Conservation (phyloP, 2,888 invertebrate species). For the Cheilosia soror region DNA sequence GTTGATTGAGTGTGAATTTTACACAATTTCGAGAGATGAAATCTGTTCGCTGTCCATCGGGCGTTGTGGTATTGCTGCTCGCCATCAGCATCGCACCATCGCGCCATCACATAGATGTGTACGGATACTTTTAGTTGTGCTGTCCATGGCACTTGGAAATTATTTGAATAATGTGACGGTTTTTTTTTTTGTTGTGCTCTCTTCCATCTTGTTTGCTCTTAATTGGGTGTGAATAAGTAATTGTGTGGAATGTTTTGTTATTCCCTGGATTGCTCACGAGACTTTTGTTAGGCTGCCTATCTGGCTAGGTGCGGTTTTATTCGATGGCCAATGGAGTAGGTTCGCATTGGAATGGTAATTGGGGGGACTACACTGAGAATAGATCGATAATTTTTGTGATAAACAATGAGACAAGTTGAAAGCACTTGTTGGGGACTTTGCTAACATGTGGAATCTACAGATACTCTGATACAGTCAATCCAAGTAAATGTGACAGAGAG, state of each 20-base stretch:
- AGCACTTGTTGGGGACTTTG: too few species aligned
- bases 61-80: background rate
- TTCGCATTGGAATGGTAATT: background rate
- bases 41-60: constrained; percentile 43
- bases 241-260: constrained; percentile 54
- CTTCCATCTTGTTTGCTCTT: constrained; percentile 69
- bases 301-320: background rate
- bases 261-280: constrained; percentile 16
- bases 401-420: too few species aligned
- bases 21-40: constrained; percentile 73
- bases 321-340: background rate
- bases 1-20: constrained; percentile 75
- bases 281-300: constrained; percentile 5
- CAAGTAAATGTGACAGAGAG: too few species aligned
- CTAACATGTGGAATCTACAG: too few species aligned
- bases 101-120: background rate
- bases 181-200: constrained; percentile 26
- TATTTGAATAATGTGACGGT: constrained; percentile 52
- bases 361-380: too few species aligned
- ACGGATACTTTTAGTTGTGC: constrained; percentile 28
- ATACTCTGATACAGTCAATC: too few species aligned
- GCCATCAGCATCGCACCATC: constrained; percentile 1
- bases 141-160: constrained; percentile 28
- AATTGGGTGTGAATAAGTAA: constrained; percentile 73
- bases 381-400: too few species aligned